Percentiles rank a stretch among this genome's conserved stretches.
Evolutionary conservation across 1,140 invertebrate genomes (phyloP).

Genomic region (Xylocopa sonorina): DNA sequence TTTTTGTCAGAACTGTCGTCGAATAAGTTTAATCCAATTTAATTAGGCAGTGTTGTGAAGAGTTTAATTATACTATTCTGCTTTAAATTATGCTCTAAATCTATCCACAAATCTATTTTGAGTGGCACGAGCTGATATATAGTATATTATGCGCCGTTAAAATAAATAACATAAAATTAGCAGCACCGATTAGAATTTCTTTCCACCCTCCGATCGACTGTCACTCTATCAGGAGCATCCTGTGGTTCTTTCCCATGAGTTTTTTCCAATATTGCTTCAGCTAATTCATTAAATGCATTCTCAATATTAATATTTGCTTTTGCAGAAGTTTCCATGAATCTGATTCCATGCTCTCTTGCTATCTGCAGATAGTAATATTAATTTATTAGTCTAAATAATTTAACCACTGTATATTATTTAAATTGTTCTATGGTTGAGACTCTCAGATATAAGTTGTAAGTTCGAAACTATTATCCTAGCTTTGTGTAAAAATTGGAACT

Average conservation of each 20-base stretch:
- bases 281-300: conserved; percentile 97
- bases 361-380: conserved; percentile 85
- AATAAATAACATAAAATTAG: conserved; percentile 76
- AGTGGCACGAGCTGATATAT: conserved; percentile 66
- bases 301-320: conserved; percentile 99
- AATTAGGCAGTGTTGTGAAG: conserved; percentile 67
- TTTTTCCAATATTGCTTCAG: conserved; percentile 97
- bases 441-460: too few relatives aligned
- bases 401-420: background rate
- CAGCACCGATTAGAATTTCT: conserved; percentile 81
- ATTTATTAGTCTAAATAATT: background rate
- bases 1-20: conserved; percentile 35
- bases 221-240: conserved; percentile 86
- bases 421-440: too few relatives aligned
- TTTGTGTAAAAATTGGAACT: too few relatives aligned
- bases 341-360: conserved; percentile 98
- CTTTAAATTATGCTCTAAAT: conserved; percentile 68
- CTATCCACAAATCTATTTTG: conserved; percentile 66
- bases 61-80: conserved; percentile 65
- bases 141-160: conserved; percentile 67
- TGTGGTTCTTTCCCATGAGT: conserved; percentile 86
- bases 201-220: conserved; percentile 84
- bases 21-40: conserved; percentile 48
- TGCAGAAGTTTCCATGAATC: conserved; percentile 99
- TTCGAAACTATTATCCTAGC: too few relatives aligned